Percentiles rank a stretch among this genome's conserved stretches.
These are phyloP conservation scores for Pituophis catenifer DNA, from an alignment of 2,113 vertebrate genomes.

Conservation along the genomic window DNA sequence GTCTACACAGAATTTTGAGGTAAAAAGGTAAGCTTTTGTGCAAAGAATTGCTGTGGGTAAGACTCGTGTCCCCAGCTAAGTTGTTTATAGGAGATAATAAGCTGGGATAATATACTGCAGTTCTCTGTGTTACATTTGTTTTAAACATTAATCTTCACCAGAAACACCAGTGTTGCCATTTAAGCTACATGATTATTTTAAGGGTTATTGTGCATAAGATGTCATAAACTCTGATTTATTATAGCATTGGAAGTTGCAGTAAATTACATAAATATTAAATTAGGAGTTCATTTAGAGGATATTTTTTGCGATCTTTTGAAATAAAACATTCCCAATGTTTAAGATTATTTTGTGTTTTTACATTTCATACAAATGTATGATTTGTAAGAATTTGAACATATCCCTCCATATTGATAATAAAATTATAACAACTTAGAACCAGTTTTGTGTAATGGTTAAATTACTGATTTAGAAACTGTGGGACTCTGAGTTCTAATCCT, in stretches of 20 bases:
- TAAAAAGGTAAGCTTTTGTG: background rate
- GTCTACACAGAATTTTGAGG: background rate
- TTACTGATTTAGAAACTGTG: background rate
- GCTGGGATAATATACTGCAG: constrained; percentile 26
- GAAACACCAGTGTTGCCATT: background rate
- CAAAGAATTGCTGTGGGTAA: background rate
- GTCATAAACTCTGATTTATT: background rate
- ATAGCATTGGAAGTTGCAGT: background rate
- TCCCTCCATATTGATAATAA: background rate
- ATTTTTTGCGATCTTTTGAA: background rate
- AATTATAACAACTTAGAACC: background rate
- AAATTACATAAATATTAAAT: background rate
- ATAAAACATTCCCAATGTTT: background rate
- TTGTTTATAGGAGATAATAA: background rate
- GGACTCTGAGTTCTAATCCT: background rate
- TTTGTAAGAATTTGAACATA: background rate
- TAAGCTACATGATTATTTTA: background rate
- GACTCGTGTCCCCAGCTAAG: background rate
- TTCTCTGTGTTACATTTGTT: constrained; percentile 44
- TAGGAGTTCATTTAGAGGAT: background rate
- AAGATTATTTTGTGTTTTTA: constrained; percentile 21
- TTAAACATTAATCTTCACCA: constrained; percentile 30
- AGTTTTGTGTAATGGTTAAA: background rate
- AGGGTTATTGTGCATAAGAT: background rate
- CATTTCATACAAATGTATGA: background rate